Conservation (phyloP, 1,140 invertebrate genomes). For the Sipha flava region DNA sequence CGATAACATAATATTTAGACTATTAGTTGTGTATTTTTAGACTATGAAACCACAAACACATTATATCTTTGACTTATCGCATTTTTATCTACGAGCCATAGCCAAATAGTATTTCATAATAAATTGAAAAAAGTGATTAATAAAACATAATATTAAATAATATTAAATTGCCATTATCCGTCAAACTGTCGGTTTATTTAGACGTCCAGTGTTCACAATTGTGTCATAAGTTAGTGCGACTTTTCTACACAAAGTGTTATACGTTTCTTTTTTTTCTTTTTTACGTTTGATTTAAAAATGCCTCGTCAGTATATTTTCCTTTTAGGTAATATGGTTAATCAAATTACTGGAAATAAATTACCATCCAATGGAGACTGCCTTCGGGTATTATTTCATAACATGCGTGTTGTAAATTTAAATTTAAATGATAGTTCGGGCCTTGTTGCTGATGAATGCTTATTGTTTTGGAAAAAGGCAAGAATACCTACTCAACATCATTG, state of each 20-base stretch:
- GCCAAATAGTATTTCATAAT: neutral
- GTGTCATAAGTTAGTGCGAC: neutral
- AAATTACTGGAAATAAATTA: slow-evolving; percentile 35
- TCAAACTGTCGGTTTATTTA: neutral
- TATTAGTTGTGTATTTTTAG: neutral
- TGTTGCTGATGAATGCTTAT: slow-evolving; percentile 32
- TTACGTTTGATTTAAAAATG: neutral
- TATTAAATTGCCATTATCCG: neutral
- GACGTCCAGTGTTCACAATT: no score
- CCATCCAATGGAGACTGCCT: slow-evolving; percentile 33
- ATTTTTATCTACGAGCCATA: neutral
- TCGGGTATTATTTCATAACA: slow-evolving; percentile 34
- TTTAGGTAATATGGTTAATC: neutral
- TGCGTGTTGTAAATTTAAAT: slow-evolving; percentile 32
- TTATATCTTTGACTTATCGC: neutral
- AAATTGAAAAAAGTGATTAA: neutral
- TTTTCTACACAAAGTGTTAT: neutral
- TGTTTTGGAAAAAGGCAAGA: slow-evolving; percentile 36
- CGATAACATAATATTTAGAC: neutral
- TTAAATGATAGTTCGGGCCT: slow-evolving; percentile 26
- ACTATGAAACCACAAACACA: neutral
- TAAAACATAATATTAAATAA: neutral
- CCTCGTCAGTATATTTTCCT: neutral
- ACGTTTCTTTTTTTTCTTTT: neutral
- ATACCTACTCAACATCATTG: slow-evolving; percentile 26